phyloP scores from a whole-genome alignment of 2,888 invertebrate species.

The Ophonus ardosiacus region DNA sequence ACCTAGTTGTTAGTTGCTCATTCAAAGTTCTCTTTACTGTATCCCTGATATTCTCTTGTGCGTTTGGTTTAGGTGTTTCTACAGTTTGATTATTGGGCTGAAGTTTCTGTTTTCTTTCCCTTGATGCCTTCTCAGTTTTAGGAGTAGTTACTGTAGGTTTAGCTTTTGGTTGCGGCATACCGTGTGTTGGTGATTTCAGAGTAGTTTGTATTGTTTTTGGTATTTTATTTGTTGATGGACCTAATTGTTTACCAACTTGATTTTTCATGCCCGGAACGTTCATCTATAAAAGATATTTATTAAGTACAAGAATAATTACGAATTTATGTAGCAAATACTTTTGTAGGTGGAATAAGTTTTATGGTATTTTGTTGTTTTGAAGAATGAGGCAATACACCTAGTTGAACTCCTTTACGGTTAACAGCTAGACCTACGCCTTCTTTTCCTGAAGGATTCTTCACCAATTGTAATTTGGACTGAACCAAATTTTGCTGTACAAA shows the following conservation, averaged over 20 bases:
- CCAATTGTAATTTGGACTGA: slow-evolving; percentile 73
- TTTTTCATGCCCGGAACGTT: slow-evolving; percentile 62
- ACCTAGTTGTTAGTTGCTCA: slow-evolving; percentile 79
- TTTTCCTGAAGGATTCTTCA: slow-evolving; percentile 71
- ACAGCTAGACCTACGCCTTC: slow-evolving; percentile 73
- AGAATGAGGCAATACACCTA: slow-evolving; percentile 72
- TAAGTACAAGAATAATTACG: neutral
- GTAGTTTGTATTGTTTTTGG: slow-evolving; percentile 72
- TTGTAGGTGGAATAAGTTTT: slow-evolving; percentile 67
- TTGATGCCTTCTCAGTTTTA: slow-evolving; percentile 68
- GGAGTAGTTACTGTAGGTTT: slow-evolving; percentile 70
- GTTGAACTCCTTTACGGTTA: slow-evolving; percentile 72
- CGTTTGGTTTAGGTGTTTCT: slow-evolving; percentile 60
- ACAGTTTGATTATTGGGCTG: slow-evolving; percentile 62
- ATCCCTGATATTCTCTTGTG: slow-evolving; percentile 84
- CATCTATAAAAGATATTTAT: slow-evolving; percentile 57
- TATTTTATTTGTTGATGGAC: slow-evolving; percentile 69
- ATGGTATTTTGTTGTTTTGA: slow-evolving; percentile 71
- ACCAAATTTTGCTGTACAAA: slow-evolving; percentile 68
- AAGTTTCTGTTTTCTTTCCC: slow-evolving; percentile 63
- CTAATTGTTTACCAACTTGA: slow-evolving; percentile 68
- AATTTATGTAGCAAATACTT: slow-evolving; percentile 31
- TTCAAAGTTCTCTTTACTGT: slow-evolving; percentile 90
- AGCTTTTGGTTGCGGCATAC: slow-evolving; percentile 65
- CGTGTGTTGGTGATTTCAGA: slow-evolving; percentile 68